phyloP scores from a whole-genome alignment of 2,797 vertebrate species.

The Aldrovandia affinis region DNA sequence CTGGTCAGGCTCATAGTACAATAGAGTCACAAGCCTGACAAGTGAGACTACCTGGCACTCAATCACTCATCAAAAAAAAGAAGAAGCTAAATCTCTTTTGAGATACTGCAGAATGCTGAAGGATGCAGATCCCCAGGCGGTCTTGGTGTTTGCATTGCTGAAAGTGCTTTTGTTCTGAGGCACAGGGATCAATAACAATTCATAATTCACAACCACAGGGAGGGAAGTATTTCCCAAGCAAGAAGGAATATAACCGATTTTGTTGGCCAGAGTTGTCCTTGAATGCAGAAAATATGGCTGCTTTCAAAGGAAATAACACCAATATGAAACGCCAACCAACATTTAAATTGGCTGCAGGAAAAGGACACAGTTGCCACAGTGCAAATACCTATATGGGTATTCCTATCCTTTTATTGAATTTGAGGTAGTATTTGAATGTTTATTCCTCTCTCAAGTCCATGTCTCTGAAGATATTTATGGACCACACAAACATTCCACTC shows the following conservation, averaged over 20 bases:
- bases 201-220: not conserved
- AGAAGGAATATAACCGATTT: not conserved
- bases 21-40: not conserved
- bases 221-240: not conserved
- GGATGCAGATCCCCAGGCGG: too few relatives aligned
- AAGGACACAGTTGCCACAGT: conserved; percentile 18
- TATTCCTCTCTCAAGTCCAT: not conserved
- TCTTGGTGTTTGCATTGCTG: not conserved
- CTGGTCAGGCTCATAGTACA: too few relatives aligned
- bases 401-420: conserved; percentile 21
- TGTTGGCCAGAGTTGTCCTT: not conserved
- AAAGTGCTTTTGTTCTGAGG: not conserved
- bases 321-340: not conserved
- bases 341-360: conserved; percentile 5
- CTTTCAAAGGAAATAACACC: not conserved
- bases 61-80: not conserved
- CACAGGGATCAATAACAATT: conserved; percentile 5
- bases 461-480: conserved; percentile 12
- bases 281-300: not conserved
- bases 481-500: not conserved
- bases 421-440: conserved; percentile 6
- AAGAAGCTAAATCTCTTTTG: not conserved
- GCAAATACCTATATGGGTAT: conserved; percentile 15
- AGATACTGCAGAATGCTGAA: not conserved
- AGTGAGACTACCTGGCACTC: not conserved